Conservation (phyloP, 2,797 vertebrate genomes). For the Sciurus vulgaris region DNA sequence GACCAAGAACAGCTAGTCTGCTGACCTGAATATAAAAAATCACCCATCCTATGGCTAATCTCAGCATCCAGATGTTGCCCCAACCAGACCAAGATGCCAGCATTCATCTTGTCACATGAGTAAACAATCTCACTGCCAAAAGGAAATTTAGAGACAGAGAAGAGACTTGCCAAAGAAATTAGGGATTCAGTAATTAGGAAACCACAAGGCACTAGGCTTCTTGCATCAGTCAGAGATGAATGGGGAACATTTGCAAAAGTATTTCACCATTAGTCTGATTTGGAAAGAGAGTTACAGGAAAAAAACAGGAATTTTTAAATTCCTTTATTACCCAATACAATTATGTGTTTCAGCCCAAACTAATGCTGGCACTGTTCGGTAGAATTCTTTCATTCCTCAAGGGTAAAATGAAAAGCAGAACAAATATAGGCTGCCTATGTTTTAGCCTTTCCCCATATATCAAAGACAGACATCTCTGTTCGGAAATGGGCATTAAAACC, state of each 20-base stretch:
- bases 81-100: background rate
- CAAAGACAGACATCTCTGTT: slow-evolving; percentile 76
- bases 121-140: slow-evolving; percentile 65
- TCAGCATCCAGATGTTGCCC: slow-evolving; percentile 47
- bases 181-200: slow-evolving; percentile 65
- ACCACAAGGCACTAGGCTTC: slow-evolving; percentile 64
- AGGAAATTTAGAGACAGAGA: slow-evolving; percentile 65
- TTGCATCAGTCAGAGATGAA: slow-evolving; percentile 67
- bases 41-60: background rate
- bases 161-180: slow-evolving; percentile 72
- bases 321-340: slow-evolving; percentile 80
- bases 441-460: slow-evolving; percentile 63
- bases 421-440: slow-evolving; percentile 68
- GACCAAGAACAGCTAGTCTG: background rate
- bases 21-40: background rate
- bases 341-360: slow-evolving; percentile 75
- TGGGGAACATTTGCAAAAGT: slow-evolving; percentile 66
- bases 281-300: slow-evolving; percentile 64
- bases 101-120: slow-evolving; percentile 29
- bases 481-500: slow-evolving; percentile 75
- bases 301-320: slow-evolving; percentile 61
- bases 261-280: slow-evolving; percentile 71
- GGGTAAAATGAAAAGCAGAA: slow-evolving; percentile 76
- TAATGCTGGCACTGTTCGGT: slow-evolving; percentile 67
- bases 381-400: slow-evolving; percentile 64